A percentile compares a stretch with the other conserved stretches of the same genome.
phyloP scores from a whole-genome alignment of 2,797 vertebrate species.

The Corythornis leucogaster region DNA sequence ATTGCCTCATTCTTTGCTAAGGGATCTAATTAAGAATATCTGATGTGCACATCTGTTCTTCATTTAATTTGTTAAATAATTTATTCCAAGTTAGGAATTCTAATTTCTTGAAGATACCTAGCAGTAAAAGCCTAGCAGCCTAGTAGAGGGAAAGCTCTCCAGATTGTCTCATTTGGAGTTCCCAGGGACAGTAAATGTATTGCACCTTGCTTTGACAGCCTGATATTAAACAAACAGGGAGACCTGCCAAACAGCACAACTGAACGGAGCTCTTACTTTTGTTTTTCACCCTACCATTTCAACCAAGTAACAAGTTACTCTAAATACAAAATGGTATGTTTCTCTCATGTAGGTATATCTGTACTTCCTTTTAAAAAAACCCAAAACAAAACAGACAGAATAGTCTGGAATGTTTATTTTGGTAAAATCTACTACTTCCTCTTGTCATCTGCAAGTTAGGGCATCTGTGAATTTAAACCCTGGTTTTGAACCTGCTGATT shows the following conservation, averaged over 20 bases:
- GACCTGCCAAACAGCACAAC: neutral
- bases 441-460: neutral
- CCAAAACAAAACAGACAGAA: neutral
- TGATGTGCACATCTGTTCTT: neutral
- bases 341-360: neutral
- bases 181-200: neutral
- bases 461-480: neutral
- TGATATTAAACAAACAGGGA: neutral
- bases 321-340: neutral
- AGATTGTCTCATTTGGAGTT: neutral
- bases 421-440: neutral
- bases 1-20: neutral
- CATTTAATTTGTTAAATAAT: slow-evolving; percentile 10
- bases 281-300: neutral
- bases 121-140: neutral
- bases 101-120: neutral
- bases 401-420: neutral
- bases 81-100: neutral
- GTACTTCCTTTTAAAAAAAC: neutral
- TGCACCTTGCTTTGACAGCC: neutral
- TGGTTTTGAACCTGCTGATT: neutral
- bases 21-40: neutral
- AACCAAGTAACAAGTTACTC: neutral
- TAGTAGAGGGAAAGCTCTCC: neutral
- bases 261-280: neutral